phyloP scores from a whole-genome alignment of 2,888 invertebrate species.

The Xylota sylvarum region DNA sequence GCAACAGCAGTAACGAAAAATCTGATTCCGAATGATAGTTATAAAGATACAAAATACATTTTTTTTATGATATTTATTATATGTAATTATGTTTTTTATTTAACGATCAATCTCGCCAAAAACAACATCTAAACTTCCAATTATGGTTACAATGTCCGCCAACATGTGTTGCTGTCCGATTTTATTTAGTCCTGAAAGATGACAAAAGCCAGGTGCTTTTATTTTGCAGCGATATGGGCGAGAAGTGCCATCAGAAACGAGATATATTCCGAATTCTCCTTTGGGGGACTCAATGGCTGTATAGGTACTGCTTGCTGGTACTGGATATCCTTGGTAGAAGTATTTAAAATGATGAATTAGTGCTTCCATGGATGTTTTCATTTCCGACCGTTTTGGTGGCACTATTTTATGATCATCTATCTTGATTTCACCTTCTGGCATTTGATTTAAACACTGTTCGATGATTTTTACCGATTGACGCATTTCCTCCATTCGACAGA shows the following conservation, averaged over 20 bases:
- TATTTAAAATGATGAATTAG: constrained; percentile 94
- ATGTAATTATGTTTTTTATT: constrained; percentile 5
- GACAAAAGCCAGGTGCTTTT: constrained; percentile 87
- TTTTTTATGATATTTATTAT: too few species aligned
- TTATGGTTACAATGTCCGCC: constrained; percentile 91
- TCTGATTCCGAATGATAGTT: constrained; percentile 25
- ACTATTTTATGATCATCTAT: constrained; percentile 92
- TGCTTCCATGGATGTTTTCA: constrained; percentile 94
- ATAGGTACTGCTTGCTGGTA: constrained; percentile 93
- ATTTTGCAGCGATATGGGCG: constrained; percentile 89
- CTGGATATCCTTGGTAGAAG: constrained; percentile 91
- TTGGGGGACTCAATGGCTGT: constrained; percentile 93
- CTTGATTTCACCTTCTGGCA: constrained; percentile 92
- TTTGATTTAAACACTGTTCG: constrained; percentile 92
- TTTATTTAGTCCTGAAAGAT: constrained; percentile 88
- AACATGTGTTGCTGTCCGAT: constrained; percentile 88
- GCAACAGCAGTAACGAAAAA: constrained; percentile 3
- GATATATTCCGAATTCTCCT: constrained; percentile 92
- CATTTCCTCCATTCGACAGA: constrained; percentile 89
- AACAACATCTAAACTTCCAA: constrained; percentile 88
- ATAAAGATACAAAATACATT: constrained; percentile 6
- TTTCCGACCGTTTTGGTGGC: constrained; percentile 90
- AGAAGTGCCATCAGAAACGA: constrained; percentile 92
- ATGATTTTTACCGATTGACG: constrained; percentile 92
- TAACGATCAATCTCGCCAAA: constrained; percentile 87